phyloP scores from a whole-genome alignment of 2,113 vertebrate species.

The human (Homo sapiens) region DNA sequence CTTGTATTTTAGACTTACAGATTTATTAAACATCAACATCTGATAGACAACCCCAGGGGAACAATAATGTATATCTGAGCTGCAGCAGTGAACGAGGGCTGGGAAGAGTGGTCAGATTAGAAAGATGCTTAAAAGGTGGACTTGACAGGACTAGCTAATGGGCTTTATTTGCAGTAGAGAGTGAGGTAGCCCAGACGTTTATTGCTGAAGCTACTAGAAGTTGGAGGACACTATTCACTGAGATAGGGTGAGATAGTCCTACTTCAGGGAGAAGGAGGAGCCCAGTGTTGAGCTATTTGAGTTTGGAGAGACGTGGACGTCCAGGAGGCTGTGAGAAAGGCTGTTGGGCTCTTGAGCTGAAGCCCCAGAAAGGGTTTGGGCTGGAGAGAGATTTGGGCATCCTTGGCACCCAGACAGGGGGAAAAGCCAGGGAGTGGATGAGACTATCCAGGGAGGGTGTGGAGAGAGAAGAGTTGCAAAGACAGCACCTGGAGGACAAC shows the following conservation, averaged over 20 bases:
- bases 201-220: not conserved
- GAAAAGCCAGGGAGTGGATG: not conserved
- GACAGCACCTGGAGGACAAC: not conserved
- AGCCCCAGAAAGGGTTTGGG: not conserved
- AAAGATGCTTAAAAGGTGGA: not conserved
- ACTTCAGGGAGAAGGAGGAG: not conserved
- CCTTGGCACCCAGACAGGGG: not conserved
- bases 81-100: too few relatives aligned
- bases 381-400: not conserved
- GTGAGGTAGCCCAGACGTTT: not conserved
- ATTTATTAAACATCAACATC: not conserved
- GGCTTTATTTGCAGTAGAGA: not conserved
- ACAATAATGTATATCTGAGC: not conserved
- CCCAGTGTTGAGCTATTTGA: not conserved
- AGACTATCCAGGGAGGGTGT: not conserved
- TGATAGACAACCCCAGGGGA: not conserved
- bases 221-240: not conserved
- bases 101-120: not conserved
- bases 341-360: not conserved
- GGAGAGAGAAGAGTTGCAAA: not conserved
- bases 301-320: not conserved
- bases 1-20: conserved; percentile 32
- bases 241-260: not conserved
- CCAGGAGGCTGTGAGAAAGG: not conserved
- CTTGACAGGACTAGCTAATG: not conserved